Percentiles rank a stretch among this genome's conserved stretches.
Evolutionary conservation across 2,888 invertebrate genomes (phyloP).

Genomic region (Agrotis clavis): DNA sequence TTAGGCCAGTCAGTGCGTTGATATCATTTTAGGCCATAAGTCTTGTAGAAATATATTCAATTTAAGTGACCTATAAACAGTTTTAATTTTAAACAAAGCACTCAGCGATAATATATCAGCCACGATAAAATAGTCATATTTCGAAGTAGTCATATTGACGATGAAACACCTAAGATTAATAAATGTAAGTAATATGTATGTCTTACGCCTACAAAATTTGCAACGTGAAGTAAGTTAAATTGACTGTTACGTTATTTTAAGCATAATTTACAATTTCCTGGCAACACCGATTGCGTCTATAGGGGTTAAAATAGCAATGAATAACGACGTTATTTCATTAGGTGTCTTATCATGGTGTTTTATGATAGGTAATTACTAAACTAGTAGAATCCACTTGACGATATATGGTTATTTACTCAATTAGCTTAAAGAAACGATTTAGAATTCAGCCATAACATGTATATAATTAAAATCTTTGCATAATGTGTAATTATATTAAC

Average conservation of each 20-base stretch:
- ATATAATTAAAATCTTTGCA: no score
- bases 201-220: neutral
- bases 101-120: neutral
- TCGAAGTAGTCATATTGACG: neutral
- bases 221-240: conserved; percentile 3
- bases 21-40: no score
- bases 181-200: neutral
- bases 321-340: neutral
- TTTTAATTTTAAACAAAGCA: neutral
- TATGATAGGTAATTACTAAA: conserved; percentile 6
- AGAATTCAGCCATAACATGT: conserved; percentile 1
- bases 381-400: neutral
- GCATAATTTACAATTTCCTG: conserved; percentile 48
- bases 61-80: no score
- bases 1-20: no score
- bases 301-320: neutral
- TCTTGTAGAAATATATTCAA: no score
- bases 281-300: conserved; percentile 14
- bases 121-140: neutral
- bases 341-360: neutral
- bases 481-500: no score
- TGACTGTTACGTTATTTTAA: conserved; percentile 35
- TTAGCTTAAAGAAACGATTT: neutral
- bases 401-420: conserved; percentile 1
- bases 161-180: conserved; percentile 12